Conservation (phyloP, 1,140 invertebrate species). For the Solen grandis region DNA sequence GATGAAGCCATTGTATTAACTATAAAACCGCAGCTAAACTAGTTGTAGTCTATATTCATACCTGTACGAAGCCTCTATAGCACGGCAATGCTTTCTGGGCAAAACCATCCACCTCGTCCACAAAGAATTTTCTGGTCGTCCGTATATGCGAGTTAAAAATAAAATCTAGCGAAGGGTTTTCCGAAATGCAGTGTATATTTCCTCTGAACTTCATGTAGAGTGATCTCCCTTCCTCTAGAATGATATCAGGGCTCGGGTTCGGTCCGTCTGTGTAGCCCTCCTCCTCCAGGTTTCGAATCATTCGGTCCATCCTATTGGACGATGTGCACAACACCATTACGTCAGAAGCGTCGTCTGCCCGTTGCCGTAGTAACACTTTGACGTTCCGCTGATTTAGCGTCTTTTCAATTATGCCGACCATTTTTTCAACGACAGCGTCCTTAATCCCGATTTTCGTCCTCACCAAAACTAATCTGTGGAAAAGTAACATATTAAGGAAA, state of each 20-base stretch:
- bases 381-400: conserved; percentile 47
- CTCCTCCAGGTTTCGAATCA: conserved; percentile 50
- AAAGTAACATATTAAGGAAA: no score
- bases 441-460: conserved; percentile 52
- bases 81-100: conserved; percentile 69
- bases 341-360: conserved; percentile 56
- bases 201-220: conserved; percentile 68
- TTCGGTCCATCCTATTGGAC: background rate
- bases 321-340: conserved; percentile 58
- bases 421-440: conserved; percentile 50
- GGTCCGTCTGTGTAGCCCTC: conserved; percentile 67
- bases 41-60: background rate
- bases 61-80: conserved; percentile 72
- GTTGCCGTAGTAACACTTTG: conserved; percentile 62
- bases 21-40: no score
- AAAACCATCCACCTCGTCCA: conserved; percentile 66
- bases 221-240: conserved; percentile 66
- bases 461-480: conserved; percentile 58
- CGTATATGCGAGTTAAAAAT: conserved; percentile 60
- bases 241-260: conserved; percentile 56
- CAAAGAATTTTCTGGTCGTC: conserved; percentile 42
- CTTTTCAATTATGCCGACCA: conserved; percentile 49
- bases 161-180: conserved; percentile 26
- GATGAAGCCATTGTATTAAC: no score
- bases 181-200: conserved; percentile 55